phyloP scores from a whole-genome alignment of 2,113 vertebrate species.

The Mormoops blainvillei region DNA sequence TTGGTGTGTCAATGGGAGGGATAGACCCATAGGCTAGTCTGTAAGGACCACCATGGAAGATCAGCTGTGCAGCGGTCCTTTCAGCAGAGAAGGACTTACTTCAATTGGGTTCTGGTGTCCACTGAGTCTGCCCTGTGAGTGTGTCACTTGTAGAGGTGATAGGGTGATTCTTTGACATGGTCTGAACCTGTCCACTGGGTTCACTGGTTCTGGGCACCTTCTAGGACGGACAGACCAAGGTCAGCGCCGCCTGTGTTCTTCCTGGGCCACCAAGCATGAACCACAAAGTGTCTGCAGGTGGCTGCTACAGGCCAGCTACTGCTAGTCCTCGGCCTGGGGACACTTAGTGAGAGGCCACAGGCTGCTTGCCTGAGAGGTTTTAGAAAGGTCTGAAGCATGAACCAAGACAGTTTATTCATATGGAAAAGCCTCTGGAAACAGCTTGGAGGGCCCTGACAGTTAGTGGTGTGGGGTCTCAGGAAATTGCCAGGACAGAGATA shows the following conservation, averaged over 20 bases:
- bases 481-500: neutral
- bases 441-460: too few relatives aligned
- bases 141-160: neutral
- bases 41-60: neutral
- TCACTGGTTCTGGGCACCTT: neutral
- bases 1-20: neutral
- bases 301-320: neutral
- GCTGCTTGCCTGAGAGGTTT: neutral
- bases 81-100: neutral
- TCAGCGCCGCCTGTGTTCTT: neutral
- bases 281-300: neutral
- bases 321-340: neutral
- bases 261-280: neutral
- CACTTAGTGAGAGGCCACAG: neutral
- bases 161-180: neutral
- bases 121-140: neutral
- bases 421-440: neutral
- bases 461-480: neutral
- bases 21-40: neutral
- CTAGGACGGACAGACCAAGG: neutral
- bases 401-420: neutral
- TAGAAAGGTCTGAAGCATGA: neutral
- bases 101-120: neutral
- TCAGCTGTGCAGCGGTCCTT: neutral
- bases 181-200: neutral